phyloP scores from a whole-genome alignment of 1,140 invertebrate genomes.

The Caerostris darwini region DNA sequence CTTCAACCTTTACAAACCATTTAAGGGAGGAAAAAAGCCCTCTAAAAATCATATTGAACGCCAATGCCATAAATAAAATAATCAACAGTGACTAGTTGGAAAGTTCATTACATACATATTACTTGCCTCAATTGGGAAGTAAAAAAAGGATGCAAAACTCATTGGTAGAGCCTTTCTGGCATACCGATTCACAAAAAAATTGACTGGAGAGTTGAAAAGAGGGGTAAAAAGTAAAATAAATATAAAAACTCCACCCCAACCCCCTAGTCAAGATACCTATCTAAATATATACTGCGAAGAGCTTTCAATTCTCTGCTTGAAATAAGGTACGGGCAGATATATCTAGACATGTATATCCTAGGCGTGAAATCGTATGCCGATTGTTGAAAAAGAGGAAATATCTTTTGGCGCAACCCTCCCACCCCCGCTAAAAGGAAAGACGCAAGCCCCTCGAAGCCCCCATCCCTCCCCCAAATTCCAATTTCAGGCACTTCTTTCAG shows the following conservation, averaged over 20 bases:
- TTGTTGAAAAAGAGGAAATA: conserved; percentile 41
- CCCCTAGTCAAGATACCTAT: conserved; percentile 47
- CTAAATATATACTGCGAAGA: conserved; percentile 41
- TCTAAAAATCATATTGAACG: neutral
- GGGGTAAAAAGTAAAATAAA: neutral
- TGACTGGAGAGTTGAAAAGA: neutral
- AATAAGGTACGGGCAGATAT: conserved; percentile 41
- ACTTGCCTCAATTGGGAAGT: neutral
- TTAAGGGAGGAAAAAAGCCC: no score
- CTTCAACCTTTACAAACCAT: no score
- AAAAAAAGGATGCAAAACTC: conserved; percentile 26
- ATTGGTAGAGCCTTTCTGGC: neutral
- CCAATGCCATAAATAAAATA: neutral
- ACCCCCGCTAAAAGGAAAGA: neutral
- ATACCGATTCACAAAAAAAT: neutral
- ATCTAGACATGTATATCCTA: conserved; percentile 54
- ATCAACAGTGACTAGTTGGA: conserved; percentile 31
- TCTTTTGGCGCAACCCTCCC: neutral
- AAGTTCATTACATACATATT: conserved; percentile 44
- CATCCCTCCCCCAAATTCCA: neutral
- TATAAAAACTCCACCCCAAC: neutral
- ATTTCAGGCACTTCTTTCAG: conserved; percentile 9
- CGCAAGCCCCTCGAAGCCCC: neutral
- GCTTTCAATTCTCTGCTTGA: neutral
- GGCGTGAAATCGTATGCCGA: conserved; percentile 54